Evolutionary conservation across 2,888 invertebrate species (phyloP), one percentile per base, ranked within the genome.

Genomic region (Cotesia congregata): DNA sequence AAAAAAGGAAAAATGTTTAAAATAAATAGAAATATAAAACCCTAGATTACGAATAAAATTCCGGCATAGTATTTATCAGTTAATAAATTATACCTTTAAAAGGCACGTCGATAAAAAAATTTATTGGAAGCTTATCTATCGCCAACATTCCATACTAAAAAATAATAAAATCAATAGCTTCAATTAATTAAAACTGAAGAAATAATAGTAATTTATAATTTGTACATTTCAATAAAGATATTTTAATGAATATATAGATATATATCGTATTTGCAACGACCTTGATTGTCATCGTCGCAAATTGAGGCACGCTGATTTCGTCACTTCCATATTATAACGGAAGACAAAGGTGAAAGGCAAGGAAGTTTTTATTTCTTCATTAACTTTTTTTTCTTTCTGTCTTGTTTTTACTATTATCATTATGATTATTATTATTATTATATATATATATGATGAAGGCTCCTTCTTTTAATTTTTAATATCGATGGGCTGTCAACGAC

Each of bases 271-370:
- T n/a, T 60, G 39, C 59, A 9, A 61, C n/a, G 15, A 61, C 39
- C 41, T 62, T 61, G 15, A 40, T 71, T 40, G 62, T 71, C n/a
- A 59, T 9, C 30, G 50, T 73, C 15, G 67, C 15, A 60, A 73
- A 59, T 30, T 12, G 65, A 72, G 72, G 72, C 72, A 72, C 72
- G 12, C 50, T 5, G 12, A 20, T 59, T 73, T 73, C 38, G 6
- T 50, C 5, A 64, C 9, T 72, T 72, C 39, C 41, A 50, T 30
- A 30, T 30, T 30, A 30, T 59, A 67, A 15, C 12, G 73, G 67
- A 73, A 73, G 72, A 73, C 67, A 20, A 41, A 73, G 15, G 41
- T 30, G 65, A 64, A 73, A 73, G 72, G 72, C 72, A 50, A 67
- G 65, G 50, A 67, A 65, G 12, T 41, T 72, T 72, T 40, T 62